Evolutionary conservation across 2,797 vertebrate genomes (phyloP), one percentile per base, ranked within the genome.

Genomic region (Microctenopoma stevenorrisi): DNA sequence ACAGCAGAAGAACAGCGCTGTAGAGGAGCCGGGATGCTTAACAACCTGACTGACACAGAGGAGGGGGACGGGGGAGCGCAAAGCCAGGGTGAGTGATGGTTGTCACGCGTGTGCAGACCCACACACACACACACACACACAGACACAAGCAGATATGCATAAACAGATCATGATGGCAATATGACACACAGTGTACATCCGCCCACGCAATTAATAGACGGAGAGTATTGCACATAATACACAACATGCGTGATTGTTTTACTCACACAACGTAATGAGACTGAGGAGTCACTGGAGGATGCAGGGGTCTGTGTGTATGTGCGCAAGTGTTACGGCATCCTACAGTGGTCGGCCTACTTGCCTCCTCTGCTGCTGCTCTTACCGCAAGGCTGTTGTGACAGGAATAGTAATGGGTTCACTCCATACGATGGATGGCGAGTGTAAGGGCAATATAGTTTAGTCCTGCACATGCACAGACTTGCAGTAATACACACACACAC

Each of bases 31-130:
- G 93, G 95, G 94, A 98, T 98, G 97, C 96, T 97, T 79, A 98
- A 98, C 96, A 98, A 97, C 95, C 96, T 98, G 94, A 96, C 95
- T 78, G 97, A 98, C 91, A 95, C 96, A 81, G 96, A 97, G 94
- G 97, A 98, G 90, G 96, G 95, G 88, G 97, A 98, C 82, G 96
- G 95, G 88, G 96, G 95, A 85, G 94, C 95, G 76, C 96, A 96
- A 85, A 94, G 92, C 86, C 96, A 96, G 91, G 96, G 97, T 98
- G 95, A 96, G 96, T 95, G 88, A 88, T 90, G 91, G 91, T 93
- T 92, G 85, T 85, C 86, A 80, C 44, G 81, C 69, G 46, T 64
- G n/a, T 71, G 56, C 54, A 46, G 51, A 38, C 11, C 42, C 43
- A 51, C 43, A 64, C 40, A 60, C 43, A 65, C 63, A 61, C 59